A percentile compares a stretch with the other conserved stretches of the same genome.
Evolutionary conservation across 2,888 invertebrate species (phyloP).

Genomic region (Watsonalla binaria): DNA sequence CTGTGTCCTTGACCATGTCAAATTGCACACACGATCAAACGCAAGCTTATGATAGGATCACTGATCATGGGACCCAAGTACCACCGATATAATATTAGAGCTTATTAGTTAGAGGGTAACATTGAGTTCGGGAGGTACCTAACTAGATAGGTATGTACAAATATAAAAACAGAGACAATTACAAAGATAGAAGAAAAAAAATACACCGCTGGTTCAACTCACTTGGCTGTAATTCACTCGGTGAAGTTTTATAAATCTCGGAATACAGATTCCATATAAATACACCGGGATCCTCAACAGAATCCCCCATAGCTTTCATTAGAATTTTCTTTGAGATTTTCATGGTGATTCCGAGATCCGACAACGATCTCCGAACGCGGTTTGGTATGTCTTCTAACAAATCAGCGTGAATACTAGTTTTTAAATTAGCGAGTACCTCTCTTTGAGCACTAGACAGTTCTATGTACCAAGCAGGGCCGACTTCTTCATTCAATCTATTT

Average conservation of each 20-base stretch:
- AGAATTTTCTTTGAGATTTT: slow-evolving; percentile 40
- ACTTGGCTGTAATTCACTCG: slow-evolving; percentile 46
- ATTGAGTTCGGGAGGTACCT: too few species aligned
- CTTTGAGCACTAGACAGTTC: slow-evolving; percentile 56
- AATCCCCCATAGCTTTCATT: slow-evolving; percentile 49
- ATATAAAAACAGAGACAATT: not conserved
- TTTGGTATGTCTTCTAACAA: slow-evolving; percentile 55
- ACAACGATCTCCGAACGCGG: slow-evolving; percentile 43
- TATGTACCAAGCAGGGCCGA: slow-evolving; percentile 58
- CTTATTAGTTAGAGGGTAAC: too few species aligned
- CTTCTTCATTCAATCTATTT: slow-evolving; percentile 38
- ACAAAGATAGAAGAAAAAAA: not conserved
- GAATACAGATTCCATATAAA: slow-evolving; percentile 67
- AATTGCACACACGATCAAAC: too few species aligned
- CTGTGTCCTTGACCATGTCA: too few species aligned
- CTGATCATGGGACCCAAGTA: too few species aligned
- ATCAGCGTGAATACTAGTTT: slow-evolving; percentile 56
- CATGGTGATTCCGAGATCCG: slow-evolving; percentile 52
- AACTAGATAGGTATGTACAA: not conserved
- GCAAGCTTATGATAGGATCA: too few species aligned
- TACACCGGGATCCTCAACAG: slow-evolving; percentile 55
- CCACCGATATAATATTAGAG: too few species aligned
- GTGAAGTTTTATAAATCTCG: slow-evolving; percentile 48
- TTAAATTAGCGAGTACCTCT: slow-evolving; percentile 41
- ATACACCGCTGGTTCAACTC: slow-evolving; percentile 11